These are phyloP conservation scores for Dicyrtomina minuta DNA, from an alignment of 2,888 invertebrate species.

Conservation along the genomic window DNA sequence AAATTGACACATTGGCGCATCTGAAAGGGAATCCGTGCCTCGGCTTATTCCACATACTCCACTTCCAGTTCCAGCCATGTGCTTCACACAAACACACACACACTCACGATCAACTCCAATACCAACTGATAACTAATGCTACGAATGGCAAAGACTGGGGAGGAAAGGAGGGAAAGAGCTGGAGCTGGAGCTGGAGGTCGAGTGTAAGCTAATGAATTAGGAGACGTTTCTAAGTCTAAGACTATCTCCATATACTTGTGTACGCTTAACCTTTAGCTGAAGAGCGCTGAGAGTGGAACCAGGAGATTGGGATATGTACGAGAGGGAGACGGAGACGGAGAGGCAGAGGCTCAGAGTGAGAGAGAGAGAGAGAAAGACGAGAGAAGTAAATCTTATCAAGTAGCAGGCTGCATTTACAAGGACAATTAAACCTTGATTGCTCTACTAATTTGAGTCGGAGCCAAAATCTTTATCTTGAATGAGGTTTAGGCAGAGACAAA, in stretches of 20 bases:
- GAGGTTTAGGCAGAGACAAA: conserved; percentile 38
- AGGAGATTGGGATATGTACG: not conserved
- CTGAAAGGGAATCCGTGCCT: too few relatives aligned
- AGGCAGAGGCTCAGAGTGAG: not conserved
- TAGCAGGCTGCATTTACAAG: conserved; percentile 53
- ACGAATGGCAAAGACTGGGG: not conserved
- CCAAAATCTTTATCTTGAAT: conserved; percentile 52
- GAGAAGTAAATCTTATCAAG: conserved; percentile 49
- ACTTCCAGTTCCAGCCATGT: not conserved
- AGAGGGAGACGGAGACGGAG: not conserved
- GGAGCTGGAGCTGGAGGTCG: conserved; percentile 8
- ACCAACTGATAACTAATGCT: not conserved
- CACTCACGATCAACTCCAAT: not conserved
- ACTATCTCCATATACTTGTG: conserved; percentile 8
- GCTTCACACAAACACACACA: not conserved
- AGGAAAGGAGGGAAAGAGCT: not conserved
- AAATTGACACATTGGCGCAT: too few relatives aligned
- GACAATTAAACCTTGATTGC: conserved; percentile 54
- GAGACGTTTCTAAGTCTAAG: conserved; percentile 16
- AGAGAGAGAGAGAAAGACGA: conserved; percentile 30
- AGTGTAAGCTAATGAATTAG: conserved; percentile 26
- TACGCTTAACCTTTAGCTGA: not conserved
- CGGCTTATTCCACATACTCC: not conserved
- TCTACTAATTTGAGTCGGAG: conserved; percentile 54
- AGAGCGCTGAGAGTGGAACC: not conserved